Conservation (phyloP, 2,888 invertebrate genomes). For the Monopis laevigella region DNA sequence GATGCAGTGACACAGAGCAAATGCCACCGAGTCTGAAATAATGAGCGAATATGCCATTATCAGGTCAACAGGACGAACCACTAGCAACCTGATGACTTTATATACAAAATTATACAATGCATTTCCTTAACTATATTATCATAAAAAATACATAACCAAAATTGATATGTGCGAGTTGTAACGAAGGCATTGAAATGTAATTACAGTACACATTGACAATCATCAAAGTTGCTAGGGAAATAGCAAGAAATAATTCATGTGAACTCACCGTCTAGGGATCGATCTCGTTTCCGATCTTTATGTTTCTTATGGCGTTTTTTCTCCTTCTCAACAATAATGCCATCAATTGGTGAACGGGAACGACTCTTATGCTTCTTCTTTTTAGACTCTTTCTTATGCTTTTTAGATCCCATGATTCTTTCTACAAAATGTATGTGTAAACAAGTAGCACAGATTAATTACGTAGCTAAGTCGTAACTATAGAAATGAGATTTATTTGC, state of each 20-base stretch:
- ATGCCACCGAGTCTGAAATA: conserved; percentile 63
- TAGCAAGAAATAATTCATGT: conserved; percentile 15
- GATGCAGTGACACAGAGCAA: conserved; percentile 43
- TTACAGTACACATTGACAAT: too few relatives aligned
- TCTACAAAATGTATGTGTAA: too few relatives aligned
- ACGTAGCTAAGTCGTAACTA: too few relatives aligned
- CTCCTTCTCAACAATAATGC: conserved; percentile 48
- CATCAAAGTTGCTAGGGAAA: conserved; percentile 11
- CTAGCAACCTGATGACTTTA: conserved; percentile 22
- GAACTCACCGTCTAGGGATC: conserved; percentile 68
- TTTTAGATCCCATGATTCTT: conserved; percentile 73
- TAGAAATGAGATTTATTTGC: too few relatives aligned
- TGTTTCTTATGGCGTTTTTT: conserved; percentile 63
- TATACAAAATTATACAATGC: too few relatives aligned
- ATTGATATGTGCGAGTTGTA: background rate
- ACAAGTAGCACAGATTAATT: too few relatives aligned
- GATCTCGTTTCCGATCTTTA: conserved; percentile 60
- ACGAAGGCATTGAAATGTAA: too few relatives aligned
- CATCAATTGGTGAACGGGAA: conserved; percentile 64
- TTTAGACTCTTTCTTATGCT: conserved; percentile 74
- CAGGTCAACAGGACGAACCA: conserved; percentile 37
- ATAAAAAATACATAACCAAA: background rate
- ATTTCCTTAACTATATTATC: too few relatives aligned
- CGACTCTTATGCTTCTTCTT: conserved; percentile 73
- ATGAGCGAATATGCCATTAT: conserved; percentile 65